phyloP scores from a whole-genome alignment of 2,888 invertebrate genomes.

The Netelia inedita region DNA sequence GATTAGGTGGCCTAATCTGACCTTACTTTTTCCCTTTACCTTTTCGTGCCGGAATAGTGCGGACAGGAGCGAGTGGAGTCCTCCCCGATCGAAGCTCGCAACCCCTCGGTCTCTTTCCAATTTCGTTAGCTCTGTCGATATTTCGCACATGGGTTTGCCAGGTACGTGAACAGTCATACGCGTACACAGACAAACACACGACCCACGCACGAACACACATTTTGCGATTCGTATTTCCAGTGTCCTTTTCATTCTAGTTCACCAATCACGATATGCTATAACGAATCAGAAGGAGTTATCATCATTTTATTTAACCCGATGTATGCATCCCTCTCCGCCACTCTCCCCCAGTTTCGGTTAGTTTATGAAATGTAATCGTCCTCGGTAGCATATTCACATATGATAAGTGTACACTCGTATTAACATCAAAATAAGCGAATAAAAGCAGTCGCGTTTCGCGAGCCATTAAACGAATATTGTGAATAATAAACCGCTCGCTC shows the following conservation, averaged over 20 bases:
- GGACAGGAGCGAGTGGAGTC: conserved; percentile 26
- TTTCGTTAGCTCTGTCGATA: conserved; percentile 66
- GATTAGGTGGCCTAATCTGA: conserved; percentile 79
- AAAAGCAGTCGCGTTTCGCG: too few species aligned
- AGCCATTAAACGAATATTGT: too few species aligned
- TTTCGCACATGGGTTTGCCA: conserved; percentile 44
- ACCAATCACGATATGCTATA: conserved; percentile 72
- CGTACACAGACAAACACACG: not conserved
- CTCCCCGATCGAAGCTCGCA: conserved; percentile 55
- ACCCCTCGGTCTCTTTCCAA: conserved; percentile 71
- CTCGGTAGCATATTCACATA: too few species aligned
- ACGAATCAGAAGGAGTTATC: conserved; percentile 72
- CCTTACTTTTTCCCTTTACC: conserved; percentile 64
- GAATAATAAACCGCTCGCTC: not conserved
- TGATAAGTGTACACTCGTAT: too few species aligned
- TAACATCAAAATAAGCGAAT: too few species aligned
- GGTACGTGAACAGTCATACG: not conserved
- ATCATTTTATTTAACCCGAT: conserved; percentile 64
- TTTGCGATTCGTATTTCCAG: not conserved
- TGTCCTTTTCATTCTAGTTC: conserved; percentile 63
- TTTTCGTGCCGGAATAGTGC: not conserved
- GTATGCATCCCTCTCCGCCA: not conserved
- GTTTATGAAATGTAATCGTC: too few species aligned
- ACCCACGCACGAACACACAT: not conserved
- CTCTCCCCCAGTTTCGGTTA: too few species aligned